A percentile compares a stretch with the other conserved stretches of the same genome.
phyloP scores from a whole-genome alignment of 2,113 vertebrate species.

The Stegostoma tigrinum region DNA sequence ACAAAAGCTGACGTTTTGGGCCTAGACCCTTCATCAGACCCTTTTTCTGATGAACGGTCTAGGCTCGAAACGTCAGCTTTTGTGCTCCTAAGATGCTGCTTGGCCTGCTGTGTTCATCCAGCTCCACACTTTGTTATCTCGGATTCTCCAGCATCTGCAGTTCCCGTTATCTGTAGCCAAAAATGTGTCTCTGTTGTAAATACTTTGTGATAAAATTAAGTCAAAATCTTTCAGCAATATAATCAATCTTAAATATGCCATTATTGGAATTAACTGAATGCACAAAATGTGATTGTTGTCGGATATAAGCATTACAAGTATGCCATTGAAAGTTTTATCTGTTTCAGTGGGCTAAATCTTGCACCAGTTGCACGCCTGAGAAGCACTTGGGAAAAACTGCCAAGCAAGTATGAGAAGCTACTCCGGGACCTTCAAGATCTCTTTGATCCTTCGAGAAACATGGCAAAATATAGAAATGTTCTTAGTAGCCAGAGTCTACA shows the following conservation, averaged over 20 bases:
- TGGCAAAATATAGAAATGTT: constrained; percentile 94
- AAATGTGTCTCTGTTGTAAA: not conserved
- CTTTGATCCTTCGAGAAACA: constrained; percentile 93
- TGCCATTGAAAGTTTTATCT: constrained; percentile 38
- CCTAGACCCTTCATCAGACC: too few species aligned
- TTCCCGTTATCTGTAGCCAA: too few species aligned
- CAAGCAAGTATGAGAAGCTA: constrained; percentile 92
- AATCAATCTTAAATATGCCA: not conserved
- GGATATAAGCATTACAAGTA: not conserved
- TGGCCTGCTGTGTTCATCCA: too few species aligned
- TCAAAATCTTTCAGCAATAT: not conserved
- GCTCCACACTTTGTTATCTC: too few species aligned
- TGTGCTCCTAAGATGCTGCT: too few species aligned
- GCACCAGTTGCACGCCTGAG: constrained; percentile 82
- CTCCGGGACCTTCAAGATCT: constrained; percentile 90
- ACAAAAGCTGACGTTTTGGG: too few species aligned
- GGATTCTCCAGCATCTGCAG: too few species aligned
- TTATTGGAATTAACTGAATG: not conserved
- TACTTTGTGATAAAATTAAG: not conserved
- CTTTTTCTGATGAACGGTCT: too few species aligned
- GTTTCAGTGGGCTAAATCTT: constrained; percentile 81
- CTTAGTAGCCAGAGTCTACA: constrained; percentile 96
- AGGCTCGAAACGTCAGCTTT: too few species aligned
- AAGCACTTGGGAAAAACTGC: constrained; percentile 90
- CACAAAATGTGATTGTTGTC: not conserved